Evolutionary conservation across 2,888 invertebrate species (phyloP).

Genomic region (Epirrhoe tristata): DNA sequence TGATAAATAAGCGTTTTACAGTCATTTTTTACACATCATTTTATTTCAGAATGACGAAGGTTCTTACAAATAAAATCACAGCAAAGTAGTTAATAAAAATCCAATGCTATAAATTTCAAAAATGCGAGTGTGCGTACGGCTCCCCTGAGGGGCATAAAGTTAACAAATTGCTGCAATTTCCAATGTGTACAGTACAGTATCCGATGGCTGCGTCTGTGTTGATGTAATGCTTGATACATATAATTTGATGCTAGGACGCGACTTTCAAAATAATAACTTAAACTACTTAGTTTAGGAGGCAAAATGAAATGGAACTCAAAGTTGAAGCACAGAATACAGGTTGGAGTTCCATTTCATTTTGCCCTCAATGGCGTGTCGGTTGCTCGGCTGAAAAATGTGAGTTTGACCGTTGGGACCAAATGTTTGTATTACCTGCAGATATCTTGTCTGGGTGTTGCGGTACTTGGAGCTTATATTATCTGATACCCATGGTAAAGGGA

Average conservation of each 20-base stretch:
- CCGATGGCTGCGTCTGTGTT: conserved; percentile 60
- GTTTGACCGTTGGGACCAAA: too few relatives aligned
- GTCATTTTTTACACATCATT: conserved; percentile 8
- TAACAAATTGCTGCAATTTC: conserved; percentile 72
- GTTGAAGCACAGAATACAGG: too few relatives aligned
- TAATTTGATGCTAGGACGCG: conserved; percentile 9
- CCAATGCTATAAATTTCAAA: conserved; percentile 56
- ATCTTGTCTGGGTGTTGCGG: too few relatives aligned
- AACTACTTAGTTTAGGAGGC: too few relatives aligned
- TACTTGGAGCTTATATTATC: too few relatives aligned
- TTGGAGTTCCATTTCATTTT: too few relatives aligned
- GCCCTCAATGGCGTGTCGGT: too few relatives aligned
- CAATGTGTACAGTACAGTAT: conserved; percentile 64
- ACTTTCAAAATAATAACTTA: background rate
- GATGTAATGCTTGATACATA: conserved; percentile 35
- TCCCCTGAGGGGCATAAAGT: conserved; percentile 66
- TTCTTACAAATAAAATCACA: conserved; percentile 42
- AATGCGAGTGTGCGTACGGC: conserved; percentile 58
- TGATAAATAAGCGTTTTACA: background rate
- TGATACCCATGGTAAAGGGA: too few relatives aligned
- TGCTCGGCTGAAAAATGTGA: too few relatives aligned
- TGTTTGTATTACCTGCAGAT: too few relatives aligned
- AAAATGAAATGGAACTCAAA: too few relatives aligned
- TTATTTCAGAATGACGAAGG: conserved; percentile 26
- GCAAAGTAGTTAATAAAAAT: conserved; percentile 48